These are phyloP conservation scores for Cantharis flavilabris DNA, from an alignment of 2,888 invertebrate species.

Conservation along the genomic window DNA sequence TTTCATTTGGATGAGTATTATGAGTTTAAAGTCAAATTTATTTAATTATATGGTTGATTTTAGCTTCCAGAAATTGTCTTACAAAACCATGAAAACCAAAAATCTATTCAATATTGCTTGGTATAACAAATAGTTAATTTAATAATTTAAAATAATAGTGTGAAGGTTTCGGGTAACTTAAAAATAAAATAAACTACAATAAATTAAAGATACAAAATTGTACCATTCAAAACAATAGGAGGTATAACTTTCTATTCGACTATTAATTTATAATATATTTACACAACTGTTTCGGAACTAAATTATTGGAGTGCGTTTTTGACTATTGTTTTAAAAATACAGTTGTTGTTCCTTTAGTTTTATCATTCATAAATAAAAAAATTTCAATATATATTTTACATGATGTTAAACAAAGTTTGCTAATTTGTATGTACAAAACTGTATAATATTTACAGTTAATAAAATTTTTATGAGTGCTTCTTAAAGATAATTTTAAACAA, in stretches of 20 bases:
- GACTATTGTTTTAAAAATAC: not conserved
- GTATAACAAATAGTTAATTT: not conserved
- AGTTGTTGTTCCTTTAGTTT: not conserved
- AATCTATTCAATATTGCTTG: not conserved
- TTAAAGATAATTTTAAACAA: not conserved
- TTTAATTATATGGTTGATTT: too few species aligned
- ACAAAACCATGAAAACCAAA: not conserved
- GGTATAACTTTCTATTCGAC: not conserved
- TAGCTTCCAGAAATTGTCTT: too few species aligned
- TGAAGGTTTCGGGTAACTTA: not conserved
- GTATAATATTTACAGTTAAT: not conserved
- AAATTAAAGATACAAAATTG: not conserved
- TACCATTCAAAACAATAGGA: not conserved
- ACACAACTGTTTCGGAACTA: not conserved
- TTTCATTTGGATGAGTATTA: too few species aligned
- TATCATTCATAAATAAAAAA: not conserved
- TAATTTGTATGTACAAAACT: not conserved
- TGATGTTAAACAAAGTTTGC: not conserved
- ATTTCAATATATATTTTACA: not conserved
- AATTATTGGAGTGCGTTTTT: not conserved
- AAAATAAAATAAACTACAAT: not conserved
- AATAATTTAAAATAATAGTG: too few species aligned
- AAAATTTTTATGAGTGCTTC: not conserved
- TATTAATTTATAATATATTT: not conserved
- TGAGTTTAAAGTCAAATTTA: too few species aligned